Base-by-base conservation (phyloP, 2,113 vertebrate genomes). In the Myiozetetes cayanensis region DNA sequence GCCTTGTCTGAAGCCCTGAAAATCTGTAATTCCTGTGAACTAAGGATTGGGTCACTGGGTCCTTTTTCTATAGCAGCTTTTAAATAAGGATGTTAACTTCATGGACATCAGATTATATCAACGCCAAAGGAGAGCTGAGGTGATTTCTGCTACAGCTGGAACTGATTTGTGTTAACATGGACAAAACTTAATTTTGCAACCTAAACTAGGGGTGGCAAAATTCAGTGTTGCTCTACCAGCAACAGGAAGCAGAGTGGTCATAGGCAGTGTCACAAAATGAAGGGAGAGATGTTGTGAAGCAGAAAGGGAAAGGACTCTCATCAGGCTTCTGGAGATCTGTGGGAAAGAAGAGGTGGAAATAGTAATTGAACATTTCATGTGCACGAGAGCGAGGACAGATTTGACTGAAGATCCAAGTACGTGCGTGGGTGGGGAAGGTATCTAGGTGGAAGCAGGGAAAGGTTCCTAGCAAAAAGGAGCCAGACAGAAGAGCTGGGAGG, bases 131-230 rank as follows among this genome's bases (percentile, higher is more conserved):
- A 55, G 28, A 73, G 55, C 35, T 20, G 33, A 52, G 41, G 20
- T 65, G n/a, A 5, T 13, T 62, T 33, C 50, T 78, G 37, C 70
- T 78, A 7, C 43, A n/a, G 33, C 53, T 84, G 44, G 22, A 55
- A 46, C 17, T 12, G 16, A 31, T 8, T 46, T 0, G 0, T 2
- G 2, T 9, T 16, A 67, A 39, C 18, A 37, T 0, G 12, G 22
- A 23, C 10, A 63, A 44, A 83, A 19, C 24, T 12, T 14, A 13
- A 35, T 25, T 78, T 74, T 71, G 23, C 46, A 65, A 2, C 30
- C 25, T 52, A 35, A 56, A 4, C 24, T 9, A 11, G 30, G 8
- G 33, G 6, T 55, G 59, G 35, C 12, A 84, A 59, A 81, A 76
- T 18, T 22, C 30, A 28, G 28, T 6, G 30, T 39, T 56, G 46